phyloP scores from a whole-genome alignment of 2,888 invertebrate species.

The Choristoneura rosaceana region DNA sequence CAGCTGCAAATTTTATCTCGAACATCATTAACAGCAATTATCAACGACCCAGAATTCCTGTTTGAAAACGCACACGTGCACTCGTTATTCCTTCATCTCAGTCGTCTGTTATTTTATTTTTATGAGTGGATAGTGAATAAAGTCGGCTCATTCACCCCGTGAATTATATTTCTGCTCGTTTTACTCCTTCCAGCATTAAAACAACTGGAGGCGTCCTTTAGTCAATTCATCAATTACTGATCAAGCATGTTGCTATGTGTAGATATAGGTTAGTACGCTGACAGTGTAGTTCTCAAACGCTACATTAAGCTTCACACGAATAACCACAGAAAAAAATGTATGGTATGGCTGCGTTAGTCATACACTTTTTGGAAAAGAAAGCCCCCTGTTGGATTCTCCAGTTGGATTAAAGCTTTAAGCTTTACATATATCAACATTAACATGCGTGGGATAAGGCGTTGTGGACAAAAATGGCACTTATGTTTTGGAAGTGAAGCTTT shows the following conservation, averaged over 20 bases:
- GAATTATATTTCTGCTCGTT: slow-evolving; percentile 57
- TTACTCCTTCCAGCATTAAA: slow-evolving; percentile 45
- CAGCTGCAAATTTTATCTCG: slow-evolving; percentile 9
- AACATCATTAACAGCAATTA: slow-evolving; percentile 54
- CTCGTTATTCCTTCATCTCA: slow-evolving; percentile 28
- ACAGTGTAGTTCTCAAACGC: no score
- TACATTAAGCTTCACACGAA: no score
- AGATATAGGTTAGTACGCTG: no score
- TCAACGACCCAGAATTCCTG: slow-evolving; percentile 53
- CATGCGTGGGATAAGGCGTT: slow-evolving; percentile 44
- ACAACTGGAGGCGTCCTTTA: neutral
- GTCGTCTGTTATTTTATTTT: slow-evolving; percentile 62
- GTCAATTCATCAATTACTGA: no score
- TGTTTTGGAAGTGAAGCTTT: slow-evolving; percentile 7
- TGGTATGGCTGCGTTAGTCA: no score
- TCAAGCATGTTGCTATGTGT: no score
- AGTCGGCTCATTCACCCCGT: slow-evolving; percentile 65
- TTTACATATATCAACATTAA: slow-evolving; percentile 42
- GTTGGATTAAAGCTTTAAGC: neutral
- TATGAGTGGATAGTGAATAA: slow-evolving; percentile 66
- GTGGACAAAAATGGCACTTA: slow-evolving; percentile 19
- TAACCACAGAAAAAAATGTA: no score
- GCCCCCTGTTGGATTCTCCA: neutral
- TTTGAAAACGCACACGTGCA: slow-evolving; percentile 47
- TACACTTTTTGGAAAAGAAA: no score